A percentile compares a stretch with the other conserved stretches of the same genome.
Conservation (phyloP, 2,797 vertebrate genomes). For the Cottoperca gobio region DNA sequence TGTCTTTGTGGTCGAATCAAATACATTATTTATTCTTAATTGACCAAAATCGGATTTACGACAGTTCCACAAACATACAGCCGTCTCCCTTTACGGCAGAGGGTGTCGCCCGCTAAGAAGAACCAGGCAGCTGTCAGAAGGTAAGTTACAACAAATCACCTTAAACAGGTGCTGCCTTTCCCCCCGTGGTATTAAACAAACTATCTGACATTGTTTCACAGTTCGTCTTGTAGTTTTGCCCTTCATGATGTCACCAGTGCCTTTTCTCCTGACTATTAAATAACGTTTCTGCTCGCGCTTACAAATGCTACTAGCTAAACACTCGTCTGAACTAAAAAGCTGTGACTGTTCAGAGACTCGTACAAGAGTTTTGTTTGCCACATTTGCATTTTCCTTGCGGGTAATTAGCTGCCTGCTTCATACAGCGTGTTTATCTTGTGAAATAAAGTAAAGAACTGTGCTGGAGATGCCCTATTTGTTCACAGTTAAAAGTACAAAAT, state of each 20-base stretch:
- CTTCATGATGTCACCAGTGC: not conserved
- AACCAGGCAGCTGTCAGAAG: not conserved
- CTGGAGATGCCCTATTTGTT: not conserved
- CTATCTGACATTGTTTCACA: accelerated
- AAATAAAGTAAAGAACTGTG: not conserved
- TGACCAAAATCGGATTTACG: constrained; percentile 31
- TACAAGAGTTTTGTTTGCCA: too few relatives aligned
- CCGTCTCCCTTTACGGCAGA: constrained; percentile 44
- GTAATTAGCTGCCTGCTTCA: not conserved
- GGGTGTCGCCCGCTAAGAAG: not conserved
- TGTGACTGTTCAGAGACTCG: not conserved
- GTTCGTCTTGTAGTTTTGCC: accelerated
- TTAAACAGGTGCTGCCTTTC: accelerated
- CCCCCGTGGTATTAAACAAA: accelerated
- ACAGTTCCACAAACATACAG: constrained; percentile 42
- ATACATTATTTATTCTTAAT: too few relatives aligned
- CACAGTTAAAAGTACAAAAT: not conserved
- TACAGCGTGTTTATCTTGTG: not conserved
- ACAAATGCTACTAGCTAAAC: constrained; percentile 3
- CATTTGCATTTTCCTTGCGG: not conserved
- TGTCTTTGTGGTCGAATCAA: too few relatives aligned
- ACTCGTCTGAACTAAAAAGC: not conserved
- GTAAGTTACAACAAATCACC: not conserved
- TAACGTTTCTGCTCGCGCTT: not conserved
- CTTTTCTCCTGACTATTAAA: not conserved